Percentiles rank a stretch among this genome's conserved stretches.
These are phyloP conservation scores for Indicator maculatus DNA, from an alignment of 2,113 vertebrate genomes.

Conservation along the genomic window DNA sequence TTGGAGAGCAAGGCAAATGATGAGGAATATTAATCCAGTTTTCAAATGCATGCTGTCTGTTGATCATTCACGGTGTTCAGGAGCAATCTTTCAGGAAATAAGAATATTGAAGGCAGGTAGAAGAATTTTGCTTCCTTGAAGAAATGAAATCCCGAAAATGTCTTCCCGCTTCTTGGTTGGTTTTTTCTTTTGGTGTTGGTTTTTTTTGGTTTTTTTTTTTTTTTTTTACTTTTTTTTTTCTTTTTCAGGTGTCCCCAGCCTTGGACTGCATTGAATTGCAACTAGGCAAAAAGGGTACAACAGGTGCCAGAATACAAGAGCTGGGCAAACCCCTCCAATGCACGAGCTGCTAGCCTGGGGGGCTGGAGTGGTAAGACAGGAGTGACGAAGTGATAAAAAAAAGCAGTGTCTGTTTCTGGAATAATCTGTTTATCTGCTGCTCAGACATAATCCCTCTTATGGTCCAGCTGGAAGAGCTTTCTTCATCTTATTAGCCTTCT, in stretches of 20 bases:
- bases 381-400: conserved; percentile 78
- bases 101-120: conserved; percentile 4
- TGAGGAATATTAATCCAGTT: conserved; percentile 75
- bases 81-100: conserved; percentile 34
- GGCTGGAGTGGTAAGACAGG: conserved; percentile 61
- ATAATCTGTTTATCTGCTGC: conserved; percentile 92
- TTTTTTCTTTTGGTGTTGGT: no score
- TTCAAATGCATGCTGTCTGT: conserved; percentile 80
- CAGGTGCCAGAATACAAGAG: neutral
- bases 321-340: neutral
- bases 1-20: conserved; percentile 77
- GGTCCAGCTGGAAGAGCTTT: conserved; percentile 78
- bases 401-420: conserved; percentile 82
- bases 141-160: neutral
- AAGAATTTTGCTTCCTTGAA: neutral
- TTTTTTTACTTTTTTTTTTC: conserved; percentile 5
- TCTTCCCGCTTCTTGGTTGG: neutral
- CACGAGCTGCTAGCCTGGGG: neutral
- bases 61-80: conserved; percentile 60
- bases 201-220: neutral
- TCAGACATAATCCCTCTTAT: conserved; percentile 93
- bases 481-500: conserved; percentile 94
- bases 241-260: neutral
- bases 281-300: neutral
- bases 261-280: neutral